phyloP scores from a whole-genome alignment of 2,888 invertebrate species.

The Cactoblastis cactorum region DNA sequence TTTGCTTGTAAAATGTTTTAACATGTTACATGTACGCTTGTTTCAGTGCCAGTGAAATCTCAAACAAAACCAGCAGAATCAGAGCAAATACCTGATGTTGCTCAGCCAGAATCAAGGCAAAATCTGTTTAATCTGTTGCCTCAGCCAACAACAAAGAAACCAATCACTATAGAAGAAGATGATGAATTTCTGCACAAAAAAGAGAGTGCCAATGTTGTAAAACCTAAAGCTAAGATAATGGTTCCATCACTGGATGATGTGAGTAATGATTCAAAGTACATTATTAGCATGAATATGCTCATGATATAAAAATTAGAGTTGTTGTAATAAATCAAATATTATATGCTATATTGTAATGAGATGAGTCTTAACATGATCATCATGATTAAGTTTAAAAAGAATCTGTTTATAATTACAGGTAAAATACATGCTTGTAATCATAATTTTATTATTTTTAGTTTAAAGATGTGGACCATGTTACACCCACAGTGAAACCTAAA shows the following conservation, averaged over 20 bases:
- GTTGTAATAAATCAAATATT: too few species aligned
- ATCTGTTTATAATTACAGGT: too few species aligned
- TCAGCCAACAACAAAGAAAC: slow-evolving; percentile 59
- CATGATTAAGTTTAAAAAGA: too few species aligned
- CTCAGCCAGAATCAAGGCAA: slow-evolving; percentile 22
- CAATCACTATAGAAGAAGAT: slow-evolving; percentile 74
- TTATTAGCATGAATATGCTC: too few species aligned
- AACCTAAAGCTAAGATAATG: slow-evolving; percentile 81
- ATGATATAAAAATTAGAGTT: too few species aligned
- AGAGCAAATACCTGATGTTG: slow-evolving; percentile 14
- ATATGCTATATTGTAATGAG: too few species aligned
- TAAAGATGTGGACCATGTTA: slow-evolving; percentile 76
- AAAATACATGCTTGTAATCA: background rate
- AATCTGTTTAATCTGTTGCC: slow-evolving; percentile 68
- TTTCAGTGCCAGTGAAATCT: slow-evolving; percentile 7
- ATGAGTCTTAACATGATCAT: too few species aligned
- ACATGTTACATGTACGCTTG: too few species aligned
- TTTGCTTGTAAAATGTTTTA: too few species aligned
- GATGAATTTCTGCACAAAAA: slow-evolving; percentile 83
- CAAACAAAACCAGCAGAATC: slow-evolving; percentile 21
- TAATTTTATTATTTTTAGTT: slow-evolving; percentile 63
- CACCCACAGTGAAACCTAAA: slow-evolving; percentile 60
- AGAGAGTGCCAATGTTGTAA: slow-evolving; percentile 50
- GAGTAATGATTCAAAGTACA: slow-evolving; percentile 34
- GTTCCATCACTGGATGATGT: slow-evolving; percentile 84